Conservation (phyloP, 2,888 invertebrate species). For the Epinotia bilunana region DNA sequence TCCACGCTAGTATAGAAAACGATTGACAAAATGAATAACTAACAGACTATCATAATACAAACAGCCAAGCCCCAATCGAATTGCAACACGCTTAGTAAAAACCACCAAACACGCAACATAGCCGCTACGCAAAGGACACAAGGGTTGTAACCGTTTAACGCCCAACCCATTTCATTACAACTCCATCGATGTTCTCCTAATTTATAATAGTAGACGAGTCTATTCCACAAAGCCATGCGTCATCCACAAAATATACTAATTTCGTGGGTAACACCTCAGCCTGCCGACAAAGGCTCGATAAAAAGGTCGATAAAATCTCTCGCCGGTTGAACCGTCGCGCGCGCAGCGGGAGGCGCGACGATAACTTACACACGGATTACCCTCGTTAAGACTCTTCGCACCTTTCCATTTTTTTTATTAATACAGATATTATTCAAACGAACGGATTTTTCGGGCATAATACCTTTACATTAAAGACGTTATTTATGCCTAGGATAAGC, state of each 20-base stretch:
- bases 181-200: conserved; percentile 11
- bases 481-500: conserved; percentile 75
- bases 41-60: conserved; percentile 38
- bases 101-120: background rate
- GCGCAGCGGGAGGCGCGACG: conserved; percentile 75
- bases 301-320: conserved; percentile 68
- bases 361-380: conserved; percentile 83
- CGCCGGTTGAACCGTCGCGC: conserved; percentile 55
- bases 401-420: conserved; percentile 80
- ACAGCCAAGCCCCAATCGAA: conserved; percentile 25
- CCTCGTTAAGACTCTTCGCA: conserved; percentile 83
- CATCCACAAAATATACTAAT: conserved; percentile 82
- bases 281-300: conserved; percentile 82
- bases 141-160: background rate
- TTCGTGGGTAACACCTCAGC: conserved; percentile 80
- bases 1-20: conserved; percentile 3
- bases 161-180: conserved; percentile 1
- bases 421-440: conserved; percentile 81
- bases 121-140: background rate
- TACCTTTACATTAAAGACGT: conserved; percentile 75
- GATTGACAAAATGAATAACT: conserved; percentile 25
- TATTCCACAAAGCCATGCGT: conserved; percentile 73
- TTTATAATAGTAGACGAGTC: conserved; percentile 52
- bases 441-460: conserved; percentile 77
- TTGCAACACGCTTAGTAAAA: conserved; percentile 24